These are phyloP conservation scores for Crypturellus tataupa DNA, from an alignment of 2,797 vertebrate species.

Conservation along the genomic window DNA sequence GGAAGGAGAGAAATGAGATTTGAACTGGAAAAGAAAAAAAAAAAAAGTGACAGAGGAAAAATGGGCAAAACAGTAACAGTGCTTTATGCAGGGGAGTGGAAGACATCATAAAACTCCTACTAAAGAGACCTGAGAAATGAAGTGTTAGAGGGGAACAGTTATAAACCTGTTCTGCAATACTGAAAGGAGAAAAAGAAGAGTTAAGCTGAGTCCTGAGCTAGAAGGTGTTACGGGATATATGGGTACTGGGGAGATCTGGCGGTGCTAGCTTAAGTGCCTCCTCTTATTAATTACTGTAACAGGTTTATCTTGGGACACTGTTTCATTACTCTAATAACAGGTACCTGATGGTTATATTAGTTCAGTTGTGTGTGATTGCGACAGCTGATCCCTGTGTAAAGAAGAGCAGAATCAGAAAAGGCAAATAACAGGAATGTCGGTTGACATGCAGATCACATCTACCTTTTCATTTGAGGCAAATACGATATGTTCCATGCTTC, in stretches of 20 bases:
- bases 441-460: neutral
- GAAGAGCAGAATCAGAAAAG: neutral
- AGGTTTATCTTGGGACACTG: neutral
- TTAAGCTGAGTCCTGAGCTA: neutral
- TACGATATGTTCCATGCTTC: rapidly evolving
- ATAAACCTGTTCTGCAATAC: rapidly evolving
- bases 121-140: neutral
- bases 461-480: neutral
- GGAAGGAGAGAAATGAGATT: neutral
- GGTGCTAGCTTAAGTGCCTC: rapidly evolving
- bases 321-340: neutral
- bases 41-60: neutral
- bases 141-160: neutral
- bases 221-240: neutral
- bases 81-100: neutral
- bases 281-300: neutral
- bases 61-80: neutral
- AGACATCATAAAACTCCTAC: neutral
- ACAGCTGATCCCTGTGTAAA: neutral
- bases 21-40: neutral
- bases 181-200: neutral
- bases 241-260: neutral
- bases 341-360: neutral
- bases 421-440: neutral
- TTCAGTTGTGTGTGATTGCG: neutral